phyloP scores from a whole-genome alignment of 2,113 vertebrate genomes.

The Oostethus manadensis region DNA sequence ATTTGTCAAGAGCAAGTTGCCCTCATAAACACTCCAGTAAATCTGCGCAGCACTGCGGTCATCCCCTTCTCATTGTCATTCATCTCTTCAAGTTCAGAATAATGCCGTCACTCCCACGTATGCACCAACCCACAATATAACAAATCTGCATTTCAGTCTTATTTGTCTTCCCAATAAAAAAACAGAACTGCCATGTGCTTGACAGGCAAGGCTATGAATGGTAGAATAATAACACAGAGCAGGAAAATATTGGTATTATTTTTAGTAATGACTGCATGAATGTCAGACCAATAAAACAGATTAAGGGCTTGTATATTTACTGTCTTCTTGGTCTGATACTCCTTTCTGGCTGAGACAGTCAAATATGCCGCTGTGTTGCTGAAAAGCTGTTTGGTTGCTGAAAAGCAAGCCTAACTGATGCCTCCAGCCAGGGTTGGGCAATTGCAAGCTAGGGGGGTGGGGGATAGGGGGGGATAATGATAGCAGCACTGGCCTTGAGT shows the following conservation, averaged over 20 bases:
- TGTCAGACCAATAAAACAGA: constrained; percentile 56
- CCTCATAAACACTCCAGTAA: constrained; percentile 42
- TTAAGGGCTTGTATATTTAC: constrained; percentile 54
- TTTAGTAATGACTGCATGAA: constrained; percentile 59
- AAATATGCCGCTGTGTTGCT: background rate
- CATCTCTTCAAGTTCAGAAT: constrained; percentile 20
- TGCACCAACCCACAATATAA: constrained; percentile 23
- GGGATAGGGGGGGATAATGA: constrained; percentile 1
- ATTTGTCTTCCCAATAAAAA: constrained; percentile 39
- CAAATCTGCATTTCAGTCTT: constrained; percentile 27
- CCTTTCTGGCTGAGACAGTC: background rate
- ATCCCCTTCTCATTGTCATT: constrained; percentile 33
- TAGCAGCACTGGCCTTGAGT: constrained; percentile 35
- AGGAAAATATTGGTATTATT: constrained; percentile 37
- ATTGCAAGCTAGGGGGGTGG: constrained; percentile 12
- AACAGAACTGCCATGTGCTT: constrained; percentile 7
- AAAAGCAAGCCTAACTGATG: constrained; percentile 6
- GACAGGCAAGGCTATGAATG: background rate
- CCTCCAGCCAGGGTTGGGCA: background rate
- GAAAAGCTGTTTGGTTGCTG: constrained; percentile 7
- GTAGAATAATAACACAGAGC: background rate
- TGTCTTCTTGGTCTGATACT: constrained; percentile 26
- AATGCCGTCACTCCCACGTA: constrained; percentile 15
- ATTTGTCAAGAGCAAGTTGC: constrained; percentile 36
- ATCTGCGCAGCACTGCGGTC: constrained; percentile 40